Evolutionary conservation across 2,888 invertebrate species (phyloP).

Genomic region (Parnassius apollo): DNA sequence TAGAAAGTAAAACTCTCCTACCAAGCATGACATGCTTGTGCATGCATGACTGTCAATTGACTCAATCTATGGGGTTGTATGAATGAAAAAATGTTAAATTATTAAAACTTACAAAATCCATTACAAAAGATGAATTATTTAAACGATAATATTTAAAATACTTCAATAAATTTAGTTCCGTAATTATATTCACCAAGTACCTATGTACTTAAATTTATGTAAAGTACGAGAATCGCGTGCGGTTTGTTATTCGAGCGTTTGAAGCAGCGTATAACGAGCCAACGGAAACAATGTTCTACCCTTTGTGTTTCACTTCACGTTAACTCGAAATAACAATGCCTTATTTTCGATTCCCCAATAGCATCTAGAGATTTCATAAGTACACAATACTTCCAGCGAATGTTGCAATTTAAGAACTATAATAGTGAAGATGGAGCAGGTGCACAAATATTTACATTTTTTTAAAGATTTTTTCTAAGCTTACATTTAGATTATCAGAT

Average conservation of each 20-base stretch:
- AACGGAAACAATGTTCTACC: slow-evolving; percentile 68
- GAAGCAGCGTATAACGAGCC: slow-evolving; percentile 71
- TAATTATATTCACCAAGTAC: slow-evolving; percentile 24
- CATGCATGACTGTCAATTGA: too few relatives aligned
- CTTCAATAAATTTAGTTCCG: slow-evolving; percentile 16
- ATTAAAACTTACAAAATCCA: too few relatives aligned
- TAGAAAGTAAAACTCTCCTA: too few relatives aligned
- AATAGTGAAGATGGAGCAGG: background rate
- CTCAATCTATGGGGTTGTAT: too few relatives aligned
- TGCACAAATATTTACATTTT: slow-evolving; percentile 1
- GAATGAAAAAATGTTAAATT: too few relatives aligned
- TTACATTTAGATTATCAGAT: too few relatives aligned
- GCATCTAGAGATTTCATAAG: slow-evolving; percentile 23
- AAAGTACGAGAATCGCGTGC: slow-evolving; percentile 32
- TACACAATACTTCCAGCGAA: slow-evolving; percentile 16
- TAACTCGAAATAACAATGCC: slow-evolving; percentile 77
- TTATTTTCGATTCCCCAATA: slow-evolving; percentile 71
- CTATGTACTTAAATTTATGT: slow-evolving; percentile 24
- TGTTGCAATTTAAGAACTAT: slow-evolving; percentile 7
- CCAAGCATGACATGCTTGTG: too few relatives aligned
- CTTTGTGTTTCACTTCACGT: slow-evolving; percentile 74
- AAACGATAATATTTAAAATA: slow-evolving; percentile 16
- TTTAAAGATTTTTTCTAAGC: too few relatives aligned
- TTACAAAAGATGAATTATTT: slow-evolving; percentile 3
- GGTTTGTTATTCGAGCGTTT: slow-evolving; percentile 75